These are phyloP conservation scores for Musca vetustissima DNA, from an alignment of 1,140 invertebrate genomes.

Conservation along the genomic window DNA sequence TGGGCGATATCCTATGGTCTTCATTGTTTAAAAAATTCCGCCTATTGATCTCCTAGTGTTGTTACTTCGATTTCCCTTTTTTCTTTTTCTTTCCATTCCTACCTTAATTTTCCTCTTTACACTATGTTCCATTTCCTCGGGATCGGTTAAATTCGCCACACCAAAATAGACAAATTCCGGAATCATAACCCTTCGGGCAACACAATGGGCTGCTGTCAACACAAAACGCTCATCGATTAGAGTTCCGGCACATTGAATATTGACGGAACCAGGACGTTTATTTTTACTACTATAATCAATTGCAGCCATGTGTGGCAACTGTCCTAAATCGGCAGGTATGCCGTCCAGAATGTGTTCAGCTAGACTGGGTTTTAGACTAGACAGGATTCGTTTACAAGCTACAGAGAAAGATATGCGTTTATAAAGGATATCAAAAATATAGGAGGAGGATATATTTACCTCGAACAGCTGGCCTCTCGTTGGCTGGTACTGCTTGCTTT, in stretches of 20 bases:
- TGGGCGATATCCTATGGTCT: no score
- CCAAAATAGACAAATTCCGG: slow-evolving; percentile 42
- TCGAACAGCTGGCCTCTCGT: slow-evolving; percentile 17
- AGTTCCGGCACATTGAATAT: slow-evolving; percentile 58
- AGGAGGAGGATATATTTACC: neutral
- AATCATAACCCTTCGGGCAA: slow-evolving; percentile 48
- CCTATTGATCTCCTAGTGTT: no score
- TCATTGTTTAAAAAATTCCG: no score
- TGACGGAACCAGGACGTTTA: neutral
- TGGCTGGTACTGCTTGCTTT: no score
- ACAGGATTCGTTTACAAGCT: slow-evolving; percentile 27
- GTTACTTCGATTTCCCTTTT: no score
- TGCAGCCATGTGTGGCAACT: slow-evolving; percentile 52
- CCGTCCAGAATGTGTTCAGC: slow-evolving; percentile 43
- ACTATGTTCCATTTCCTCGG: slow-evolving; percentile 12
- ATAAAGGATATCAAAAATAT: neutral
- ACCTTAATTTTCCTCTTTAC: slow-evolving; percentile 28
- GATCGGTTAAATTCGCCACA: slow-evolving; percentile 34
- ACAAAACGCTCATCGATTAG: slow-evolving; percentile 55
- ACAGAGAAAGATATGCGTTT: neutral
- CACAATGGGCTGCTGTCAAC: slow-evolving; percentile 77
- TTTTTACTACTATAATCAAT: slow-evolving; percentile 32
- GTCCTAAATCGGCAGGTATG: slow-evolving; percentile 34
- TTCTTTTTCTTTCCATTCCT: no score
- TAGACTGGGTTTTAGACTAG: neutral